Evolutionary conservation across 2,113 vertebrate genomes (phyloP), one percentile per base, ranked within the genome.

Genomic region (Arenaria interpres): DNA sequence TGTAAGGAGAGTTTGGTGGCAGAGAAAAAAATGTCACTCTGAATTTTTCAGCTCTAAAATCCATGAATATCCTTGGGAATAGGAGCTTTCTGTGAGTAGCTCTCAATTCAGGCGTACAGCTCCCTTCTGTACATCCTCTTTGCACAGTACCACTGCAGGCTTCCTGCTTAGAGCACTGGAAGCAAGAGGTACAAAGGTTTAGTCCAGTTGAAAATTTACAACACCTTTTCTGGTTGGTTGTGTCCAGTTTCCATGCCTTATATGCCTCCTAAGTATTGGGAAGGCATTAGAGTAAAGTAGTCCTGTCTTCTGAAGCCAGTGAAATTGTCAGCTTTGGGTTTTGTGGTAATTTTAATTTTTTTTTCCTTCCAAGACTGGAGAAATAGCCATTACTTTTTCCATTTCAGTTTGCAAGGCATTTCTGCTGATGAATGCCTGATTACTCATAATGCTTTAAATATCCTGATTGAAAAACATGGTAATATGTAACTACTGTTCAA

Each of bases 391-490:
- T 54, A 24, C 20, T 59, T 73, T 85, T 45, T 64, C 9, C 24
- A 53, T 62, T 94, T 97, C 41, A 95, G 62, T 43, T 94, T 98
- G 68, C 57, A 94, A 74, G 90, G 72, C 23, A 43, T 97, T 64
- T 94, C 92, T 56, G 37, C 95, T 85, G 97, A 96, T 57, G 95
- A 92, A 94, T 98, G 89, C 71, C 94, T 93, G 12, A 83, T 98
- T 78, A 97, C 79, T 33, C 94, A 98, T 84, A 87, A 96, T 81
- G 67, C 89, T 41, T 95, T 98, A 85, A 96, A 85, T 66, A 62
- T 84, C 33, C 93, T 98, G 25, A 7, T 95, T 90, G 85, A 83
- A 96, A 97, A 93, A 43, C 88, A 96, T n/a, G 50, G 83, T 86
- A 86, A 96, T 75, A 98, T 86, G 92, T 98, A 97, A 93, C n/a